phyloP scores from a whole-genome alignment of 2,888 invertebrate species.

The Cantharis lateralis region DNA sequence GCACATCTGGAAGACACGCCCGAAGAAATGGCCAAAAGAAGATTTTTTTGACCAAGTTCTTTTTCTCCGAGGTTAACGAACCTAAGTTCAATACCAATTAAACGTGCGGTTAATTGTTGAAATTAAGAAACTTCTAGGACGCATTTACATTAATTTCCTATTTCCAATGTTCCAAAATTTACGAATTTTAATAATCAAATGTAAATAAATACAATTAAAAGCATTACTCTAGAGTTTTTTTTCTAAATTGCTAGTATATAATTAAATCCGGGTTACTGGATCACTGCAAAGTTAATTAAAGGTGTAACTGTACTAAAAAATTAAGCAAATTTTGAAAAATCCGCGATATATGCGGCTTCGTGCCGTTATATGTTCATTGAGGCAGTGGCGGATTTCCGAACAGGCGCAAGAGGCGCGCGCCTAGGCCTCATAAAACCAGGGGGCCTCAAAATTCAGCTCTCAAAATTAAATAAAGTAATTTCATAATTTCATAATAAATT shows the following conservation, averaged over 20 bases:
- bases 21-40: neutral
- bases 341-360: neutral
- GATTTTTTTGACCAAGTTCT: neutral
- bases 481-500: too few relatives aligned
- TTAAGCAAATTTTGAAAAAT: neutral
- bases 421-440: too few relatives aligned
- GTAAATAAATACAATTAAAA: neutral
- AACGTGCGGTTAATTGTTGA: neutral
- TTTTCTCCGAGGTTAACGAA: neutral
- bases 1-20: neutral
- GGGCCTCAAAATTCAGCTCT: too few relatives aligned
- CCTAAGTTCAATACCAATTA: neutral
- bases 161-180: neutral
- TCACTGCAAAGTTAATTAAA: neutral
- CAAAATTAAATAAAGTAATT: too few relatives aligned
- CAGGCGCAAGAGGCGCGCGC: too few relatives aligned
- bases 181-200: neutral
- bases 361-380: neutral
- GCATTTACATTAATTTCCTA: neutral
- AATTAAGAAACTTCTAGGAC: neutral
- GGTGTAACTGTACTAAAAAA: neutral
- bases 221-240: neutral
- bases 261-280: neutral
- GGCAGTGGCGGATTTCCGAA: too few relatives aligned
- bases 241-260: neutral